A percentile compares a stretch with the other conserved stretches of the same genome.
phyloP scores from a whole-genome alignment of 2,888 invertebrate genomes.

The Nomada hirtipes region DNA sequence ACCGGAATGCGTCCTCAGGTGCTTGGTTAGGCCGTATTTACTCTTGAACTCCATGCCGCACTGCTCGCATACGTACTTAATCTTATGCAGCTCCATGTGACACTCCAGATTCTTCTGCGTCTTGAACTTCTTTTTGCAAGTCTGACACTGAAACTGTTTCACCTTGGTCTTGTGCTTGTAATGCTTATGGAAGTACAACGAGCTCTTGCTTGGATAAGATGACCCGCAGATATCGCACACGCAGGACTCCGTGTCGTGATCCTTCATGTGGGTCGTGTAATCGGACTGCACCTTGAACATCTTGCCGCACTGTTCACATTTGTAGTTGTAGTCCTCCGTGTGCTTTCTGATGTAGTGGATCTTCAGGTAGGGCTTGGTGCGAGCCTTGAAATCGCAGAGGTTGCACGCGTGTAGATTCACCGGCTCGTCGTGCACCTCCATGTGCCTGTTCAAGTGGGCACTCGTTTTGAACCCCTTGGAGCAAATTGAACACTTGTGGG shows the following conservation, averaged over 20 bases:
- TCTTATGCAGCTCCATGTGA: conserved; percentile 78
- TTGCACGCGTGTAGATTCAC: conserved; percentile 73
- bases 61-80: conserved; percentile 80
- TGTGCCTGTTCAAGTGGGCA: conserved; percentile 76
- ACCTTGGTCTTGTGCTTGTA: conserved; percentile 79
- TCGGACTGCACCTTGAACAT: conserved; percentile 86
- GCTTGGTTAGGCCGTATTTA: conserved; percentile 80
- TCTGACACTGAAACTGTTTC: conserved; percentile 77
- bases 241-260: conserved; percentile 79
- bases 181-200: conserved; percentile 80
- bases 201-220: conserved; percentile 78
- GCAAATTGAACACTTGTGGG: conserved; percentile 78
- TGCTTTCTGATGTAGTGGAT: conserved; percentile 80
- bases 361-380: conserved; percentile 79
- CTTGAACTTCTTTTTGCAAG: conserved; percentile 79
- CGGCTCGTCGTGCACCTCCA: conserved; percentile 79
- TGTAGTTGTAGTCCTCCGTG: conserved; percentile 84
- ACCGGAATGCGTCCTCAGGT: conserved; percentile 77
- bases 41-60: conserved; percentile 81
- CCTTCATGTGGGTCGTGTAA: conserved; percentile 85
- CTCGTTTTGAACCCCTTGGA: conserved; percentile 78
- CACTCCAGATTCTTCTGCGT: conserved; percentile 78
- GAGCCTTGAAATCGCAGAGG: conserved; percentile 79
- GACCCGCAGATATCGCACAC: conserved; percentile 81
- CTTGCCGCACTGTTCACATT: conserved; percentile 86